Evolutionary conservation across 2,888 invertebrate species (phyloP).

Genomic region (Tetrapedia diversipes): DNA sequence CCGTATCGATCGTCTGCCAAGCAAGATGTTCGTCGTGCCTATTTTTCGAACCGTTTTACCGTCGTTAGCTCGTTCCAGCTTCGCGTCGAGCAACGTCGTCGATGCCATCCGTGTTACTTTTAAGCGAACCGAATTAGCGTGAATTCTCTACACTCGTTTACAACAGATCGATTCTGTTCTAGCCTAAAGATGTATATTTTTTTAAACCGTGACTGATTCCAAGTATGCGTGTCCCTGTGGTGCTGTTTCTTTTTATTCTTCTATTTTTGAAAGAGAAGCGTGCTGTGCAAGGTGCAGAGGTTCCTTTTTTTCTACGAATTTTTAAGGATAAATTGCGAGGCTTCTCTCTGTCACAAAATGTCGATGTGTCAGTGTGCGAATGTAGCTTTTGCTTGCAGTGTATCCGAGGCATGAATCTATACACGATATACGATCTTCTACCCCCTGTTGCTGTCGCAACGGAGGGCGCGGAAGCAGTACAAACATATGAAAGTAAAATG

Average conservation of each 20-base stretch:
- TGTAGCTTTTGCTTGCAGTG: conserved; percentile 21
- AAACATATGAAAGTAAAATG: conserved; percentile 24
- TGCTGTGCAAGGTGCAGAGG: background rate
- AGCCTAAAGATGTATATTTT: conserved; percentile 11
- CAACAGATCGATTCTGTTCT: conserved; percentile 8
- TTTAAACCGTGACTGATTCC: background rate
- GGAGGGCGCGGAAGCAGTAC: background rate
- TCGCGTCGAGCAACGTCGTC: conserved; percentile 8
- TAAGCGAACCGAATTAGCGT: conserved; percentile 15
- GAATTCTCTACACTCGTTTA: background rate
- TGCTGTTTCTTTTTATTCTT: conserved; percentile 17
- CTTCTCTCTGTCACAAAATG: conserved; percentile 3
- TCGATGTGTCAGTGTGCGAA: conserved; percentile 15
- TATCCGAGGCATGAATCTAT: background rate
- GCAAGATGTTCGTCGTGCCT: background rate
- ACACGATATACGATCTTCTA: too few species aligned
- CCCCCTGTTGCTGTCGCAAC: background rate
- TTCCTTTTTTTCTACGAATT: conserved; percentile 10
- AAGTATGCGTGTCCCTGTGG: background rate
- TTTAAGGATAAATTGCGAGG: background rate
- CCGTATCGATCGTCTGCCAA: too few species aligned
- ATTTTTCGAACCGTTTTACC: conserved; percentile 23
- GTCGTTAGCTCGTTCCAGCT: conserved; percentile 7
- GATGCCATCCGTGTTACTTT: conserved; percentile 56
- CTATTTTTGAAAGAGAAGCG: too few species aligned